phyloP scores from a whole-genome alignment of 2,113 vertebrate species.

The Solenodon paradoxus region DNA sequence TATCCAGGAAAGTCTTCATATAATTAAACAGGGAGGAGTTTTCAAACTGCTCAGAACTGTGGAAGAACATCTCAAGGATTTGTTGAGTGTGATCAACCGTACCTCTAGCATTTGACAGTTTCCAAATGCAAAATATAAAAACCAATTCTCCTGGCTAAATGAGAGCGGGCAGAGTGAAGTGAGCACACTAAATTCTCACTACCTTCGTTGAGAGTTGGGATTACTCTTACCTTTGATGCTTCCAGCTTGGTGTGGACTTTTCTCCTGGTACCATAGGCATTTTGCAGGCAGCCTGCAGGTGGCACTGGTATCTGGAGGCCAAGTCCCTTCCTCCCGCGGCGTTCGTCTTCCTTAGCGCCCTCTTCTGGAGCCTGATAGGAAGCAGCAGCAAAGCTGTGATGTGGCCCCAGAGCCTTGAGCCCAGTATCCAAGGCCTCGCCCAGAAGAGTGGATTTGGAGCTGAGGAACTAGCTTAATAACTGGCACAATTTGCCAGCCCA shows the following conservation, averaged over 20 bases:
- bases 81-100: too few relatives aligned
- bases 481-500: too few relatives aligned
- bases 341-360: neutral
- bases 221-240: neutral
- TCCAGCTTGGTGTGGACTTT: neutral
- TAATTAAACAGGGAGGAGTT: neutral
- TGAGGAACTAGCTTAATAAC: neutral
- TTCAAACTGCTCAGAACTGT: neutral
- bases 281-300: neutral
- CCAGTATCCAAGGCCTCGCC: neutral
- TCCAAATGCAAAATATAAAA: too few relatives aligned
- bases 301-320: neutral
- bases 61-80: neutral
- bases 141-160: too few relatives aligned
- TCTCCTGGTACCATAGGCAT: neutral
- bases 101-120: too few relatives aligned
- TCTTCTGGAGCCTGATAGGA: neutral
- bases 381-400: neutral
- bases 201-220: neutral
- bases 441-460: neutral
- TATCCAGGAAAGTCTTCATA: neutral
- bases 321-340: neutral
- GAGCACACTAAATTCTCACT: neutral
- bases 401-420: neutral
- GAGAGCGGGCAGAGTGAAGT: neutral